Conservation (phyloP, 2,113 vertebrate species). For the Crypturellus undulatus region DNA sequence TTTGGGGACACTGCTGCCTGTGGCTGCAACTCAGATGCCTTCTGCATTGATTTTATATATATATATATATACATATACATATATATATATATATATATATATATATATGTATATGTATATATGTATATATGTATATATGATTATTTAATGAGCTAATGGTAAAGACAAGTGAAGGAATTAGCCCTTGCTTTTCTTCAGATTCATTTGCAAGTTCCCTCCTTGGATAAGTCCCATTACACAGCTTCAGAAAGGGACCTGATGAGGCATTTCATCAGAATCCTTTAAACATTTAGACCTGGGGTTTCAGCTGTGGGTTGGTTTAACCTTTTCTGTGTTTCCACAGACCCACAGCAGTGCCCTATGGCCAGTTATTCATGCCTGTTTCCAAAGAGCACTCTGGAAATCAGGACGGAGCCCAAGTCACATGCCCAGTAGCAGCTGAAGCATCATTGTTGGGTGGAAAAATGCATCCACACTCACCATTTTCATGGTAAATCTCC, state of each 20-base stretch:
- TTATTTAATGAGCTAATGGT: background rate
- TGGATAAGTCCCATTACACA: background rate
- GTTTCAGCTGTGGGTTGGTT: background rate
- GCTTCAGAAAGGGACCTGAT: background rate
- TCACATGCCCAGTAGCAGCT: background rate
- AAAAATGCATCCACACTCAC: background rate
- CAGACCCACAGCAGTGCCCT: background rate
- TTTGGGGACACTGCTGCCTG: rapidly evolving
- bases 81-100: too few species aligned
- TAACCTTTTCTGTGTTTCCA: background rate
- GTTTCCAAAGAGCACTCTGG: background rate
- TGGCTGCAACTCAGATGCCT: background rate
- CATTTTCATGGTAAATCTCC: background rate
- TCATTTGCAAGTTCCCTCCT: background rate
- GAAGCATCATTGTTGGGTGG: background rate
- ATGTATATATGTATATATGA: too few species aligned
- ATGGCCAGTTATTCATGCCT: background rate
- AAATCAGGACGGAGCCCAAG: background rate
- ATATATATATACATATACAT: too few species aligned
- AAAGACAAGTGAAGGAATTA: background rate
- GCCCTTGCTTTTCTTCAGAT: background rate
- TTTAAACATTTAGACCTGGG: background rate
- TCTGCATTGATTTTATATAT: background rate
- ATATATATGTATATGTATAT: too few species aligned
- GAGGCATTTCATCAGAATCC: background rate